Evolutionary conservation across 2,888 invertebrate species (phyloP).

Genomic region (Phymatocera aterrima): DNA sequence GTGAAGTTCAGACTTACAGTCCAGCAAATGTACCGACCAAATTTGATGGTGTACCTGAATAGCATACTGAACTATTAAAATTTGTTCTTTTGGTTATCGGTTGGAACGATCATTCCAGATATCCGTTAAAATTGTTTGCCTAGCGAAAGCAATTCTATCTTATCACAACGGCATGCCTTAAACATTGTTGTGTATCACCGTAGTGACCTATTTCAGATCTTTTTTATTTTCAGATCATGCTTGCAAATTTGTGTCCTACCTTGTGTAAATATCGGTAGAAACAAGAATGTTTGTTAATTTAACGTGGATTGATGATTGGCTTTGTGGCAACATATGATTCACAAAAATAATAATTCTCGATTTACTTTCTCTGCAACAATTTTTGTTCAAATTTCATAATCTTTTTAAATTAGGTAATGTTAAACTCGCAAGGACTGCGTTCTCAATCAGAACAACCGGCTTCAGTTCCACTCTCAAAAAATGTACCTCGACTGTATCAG

Average conservation of each 20-base stretch:
- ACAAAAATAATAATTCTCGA: background rate
- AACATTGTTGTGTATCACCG: background rate
- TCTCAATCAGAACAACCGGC: slow-evolving; percentile 4
- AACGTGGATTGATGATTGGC: background rate
- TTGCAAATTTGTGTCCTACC: slow-evolving; percentile 10
- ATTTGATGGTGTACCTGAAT: background rate
- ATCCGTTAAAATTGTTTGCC: background rate
- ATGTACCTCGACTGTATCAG: slow-evolving; percentile 52
- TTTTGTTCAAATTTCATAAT: background rate
- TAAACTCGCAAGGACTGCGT: slow-evolving; percentile 32
- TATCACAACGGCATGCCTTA: background rate
- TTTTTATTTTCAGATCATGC: slow-evolving; percentile 34
- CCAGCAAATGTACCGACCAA: background rate
- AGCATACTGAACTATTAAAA: background rate
- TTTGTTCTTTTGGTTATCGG: background rate
- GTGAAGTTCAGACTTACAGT: background rate
- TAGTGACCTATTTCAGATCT: background rate
- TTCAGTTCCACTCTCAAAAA: slow-evolving; percentile 21
- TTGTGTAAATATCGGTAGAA: slow-evolving; percentile 27
- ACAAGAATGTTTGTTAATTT: background rate
- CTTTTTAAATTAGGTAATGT: slow-evolving; percentile 27
- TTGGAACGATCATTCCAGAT: background rate
- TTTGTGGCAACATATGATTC: background rate
- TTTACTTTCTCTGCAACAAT: background rate
- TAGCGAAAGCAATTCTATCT: background rate